Evolutionary conservation across 2,888 invertebrate genomes (phyloP), one percentile per base, ranked within the genome.

Genomic region (Leptothorax acervorum): DNA sequence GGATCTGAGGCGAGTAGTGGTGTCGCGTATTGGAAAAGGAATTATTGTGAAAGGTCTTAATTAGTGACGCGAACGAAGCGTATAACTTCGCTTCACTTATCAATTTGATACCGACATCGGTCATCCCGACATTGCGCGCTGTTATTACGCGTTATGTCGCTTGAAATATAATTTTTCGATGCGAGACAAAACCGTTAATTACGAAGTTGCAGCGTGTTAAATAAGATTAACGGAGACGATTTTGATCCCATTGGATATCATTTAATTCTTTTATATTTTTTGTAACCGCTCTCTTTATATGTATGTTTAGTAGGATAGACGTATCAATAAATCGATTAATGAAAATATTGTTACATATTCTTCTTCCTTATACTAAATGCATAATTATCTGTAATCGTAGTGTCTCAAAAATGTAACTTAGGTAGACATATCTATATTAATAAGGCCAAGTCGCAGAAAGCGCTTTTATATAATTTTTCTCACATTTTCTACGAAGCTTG

Each of bases 31-130:
- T 66, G 66, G 66, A 66, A 76, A 66, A 66, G 5, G 65, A 76
- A 76, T 76, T 76, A 66, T 65, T 53, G 76, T 12, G 65, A 15
- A 53, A 76, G 66, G 39, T 76, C 76, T 76, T 76, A 66, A 66
- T 66, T 28, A 53, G 65, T 51, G 75, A 76, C 28, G 53, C 28
- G 76, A 66, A 28, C n/a, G n/a, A 74, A 74, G 39, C 51, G 48
- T 76, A 39, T 65, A 51, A 76, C 12, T 18, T 39, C 53, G 76
- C 65, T 65, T 75, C 75, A 63, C 63, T 76, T 76, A 66, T 66
- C 39, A 76, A 76, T 65, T 76, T 65, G 12, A 65, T 66, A 35
- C 62, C 35, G 74, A 75, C 65, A 66, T 76, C 51, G 75, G 48
- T 63, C 48, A 65, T 53, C 31, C 66, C 53, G 53, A 57, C 45